Evolutionary conservation across 2,888 invertebrate genomes (phyloP).

Genomic region (Asteroscopus sphinx): DNA sequence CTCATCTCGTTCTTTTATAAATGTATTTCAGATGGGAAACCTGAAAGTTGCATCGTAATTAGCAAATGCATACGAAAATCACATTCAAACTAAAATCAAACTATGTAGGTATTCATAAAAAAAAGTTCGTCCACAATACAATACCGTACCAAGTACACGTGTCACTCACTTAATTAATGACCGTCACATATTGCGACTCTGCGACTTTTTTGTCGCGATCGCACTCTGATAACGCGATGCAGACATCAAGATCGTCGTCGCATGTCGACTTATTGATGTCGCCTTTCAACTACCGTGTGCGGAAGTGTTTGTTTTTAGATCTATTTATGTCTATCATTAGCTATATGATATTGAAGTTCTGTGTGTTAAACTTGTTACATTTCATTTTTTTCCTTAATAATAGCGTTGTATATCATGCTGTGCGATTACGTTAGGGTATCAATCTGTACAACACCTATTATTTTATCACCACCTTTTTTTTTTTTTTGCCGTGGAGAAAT

Average conservation of each 20-base stretch:
- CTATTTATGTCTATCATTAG: slow-evolving; percentile 45
- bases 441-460: too few species aligned
- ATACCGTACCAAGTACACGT: slow-evolving; percentile 38
- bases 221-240: slow-evolving; percentile 68
- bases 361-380: too few species aligned
- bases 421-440: too few species aligned
- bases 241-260: slow-evolving; percentile 82
- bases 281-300: slow-evolving; percentile 80
- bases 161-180: slow-evolving; percentile 81
- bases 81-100: slow-evolving; percentile 28
- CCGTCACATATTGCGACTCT: slow-evolving; percentile 75
- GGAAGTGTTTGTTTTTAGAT: slow-evolving; percentile 64
- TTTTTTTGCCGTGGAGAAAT: too few species aligned
- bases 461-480: too few species aligned
- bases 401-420: too few species aligned
- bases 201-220: slow-evolving; percentile 69
- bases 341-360: too few species aligned
- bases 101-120: slow-evolving; percentile 35
- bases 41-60: too few species aligned
- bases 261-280: slow-evolving; percentile 76
- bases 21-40: too few species aligned
- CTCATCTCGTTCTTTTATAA: too few species aligned
- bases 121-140: slow-evolving; percentile 36
- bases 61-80: too few species aligned
- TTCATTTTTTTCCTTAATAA: too few species aligned